Conservation (phyloP, 2,113 vertebrate genomes). For the Trichomycterus rosablanca region DNA sequence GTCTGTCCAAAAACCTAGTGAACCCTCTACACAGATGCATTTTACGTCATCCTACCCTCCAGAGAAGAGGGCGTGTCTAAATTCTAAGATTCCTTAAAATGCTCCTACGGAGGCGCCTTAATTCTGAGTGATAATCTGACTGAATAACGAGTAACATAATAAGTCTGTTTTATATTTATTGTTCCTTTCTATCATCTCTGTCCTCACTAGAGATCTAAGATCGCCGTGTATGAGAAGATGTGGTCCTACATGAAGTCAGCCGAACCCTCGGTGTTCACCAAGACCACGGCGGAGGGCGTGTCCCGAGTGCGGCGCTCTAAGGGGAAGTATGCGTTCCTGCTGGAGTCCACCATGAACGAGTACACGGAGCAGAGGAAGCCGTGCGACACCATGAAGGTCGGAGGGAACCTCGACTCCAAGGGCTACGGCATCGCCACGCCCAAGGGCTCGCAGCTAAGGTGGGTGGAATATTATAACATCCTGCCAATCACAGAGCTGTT, state of each 20-base stretch:
- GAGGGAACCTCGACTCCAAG: conserved; percentile 99
- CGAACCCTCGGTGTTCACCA: conserved; percentile 95
- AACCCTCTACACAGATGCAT: too few species aligned
- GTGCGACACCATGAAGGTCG: conserved; percentile 99
- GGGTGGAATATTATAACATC: conserved; percentile 99
- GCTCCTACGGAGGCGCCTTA: too few species aligned
- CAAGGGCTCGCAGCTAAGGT: conserved; percentile 99
- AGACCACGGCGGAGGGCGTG: conserved; percentile 94
- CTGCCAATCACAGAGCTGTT: conserved; percentile 85
- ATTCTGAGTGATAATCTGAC: too few species aligned
- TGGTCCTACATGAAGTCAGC: conserved; percentile 99
- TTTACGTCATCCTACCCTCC: too few species aligned
- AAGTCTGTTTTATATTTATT: too few species aligned
- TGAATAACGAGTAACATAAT: too few species aligned
- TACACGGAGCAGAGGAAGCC: conserved; percentile 99
- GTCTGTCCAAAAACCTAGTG: too few species aligned
- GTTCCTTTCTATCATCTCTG: conserved; percentile 1
- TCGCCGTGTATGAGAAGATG: conserved; percentile 99
- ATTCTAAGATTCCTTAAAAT: too few species aligned
- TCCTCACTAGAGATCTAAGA: conserved; percentile 88
- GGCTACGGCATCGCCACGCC: conserved; percentile 98
- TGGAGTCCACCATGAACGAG: conserved; percentile 99
- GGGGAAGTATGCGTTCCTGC: conserved; percentile 97
- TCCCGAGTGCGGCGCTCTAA: conserved; percentile 97
- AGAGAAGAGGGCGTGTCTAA: too few species aligned